Conservation (phyloP, 2,113 vertebrate genomes). For the Axis porcinus region DNA sequence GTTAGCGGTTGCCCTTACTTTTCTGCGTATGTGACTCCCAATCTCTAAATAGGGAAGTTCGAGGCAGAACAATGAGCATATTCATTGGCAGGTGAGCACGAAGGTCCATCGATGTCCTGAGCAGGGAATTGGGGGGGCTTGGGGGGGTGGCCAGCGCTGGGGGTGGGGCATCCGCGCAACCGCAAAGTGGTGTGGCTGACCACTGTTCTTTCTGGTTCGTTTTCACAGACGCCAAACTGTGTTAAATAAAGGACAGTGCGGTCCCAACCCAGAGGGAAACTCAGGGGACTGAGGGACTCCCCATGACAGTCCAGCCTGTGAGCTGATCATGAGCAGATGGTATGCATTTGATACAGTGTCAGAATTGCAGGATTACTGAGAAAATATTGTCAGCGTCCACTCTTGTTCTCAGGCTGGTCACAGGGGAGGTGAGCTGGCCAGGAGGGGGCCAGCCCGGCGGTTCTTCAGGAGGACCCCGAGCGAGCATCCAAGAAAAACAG, state of each 20-base stretch:
- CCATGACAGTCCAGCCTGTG: fast-evolving
- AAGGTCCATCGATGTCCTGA: neutral
- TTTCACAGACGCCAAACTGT: neutral
- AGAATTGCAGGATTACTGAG: neutral
- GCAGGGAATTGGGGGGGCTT: neutral
- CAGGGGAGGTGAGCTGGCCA: neutral
- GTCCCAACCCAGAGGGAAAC: neutral
- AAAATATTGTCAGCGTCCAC: neutral
- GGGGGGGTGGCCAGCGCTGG: fast-evolving
- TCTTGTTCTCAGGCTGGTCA: neutral
- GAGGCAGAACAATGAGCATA: neutral
- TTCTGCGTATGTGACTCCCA: neutral
- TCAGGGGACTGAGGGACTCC: neutral
- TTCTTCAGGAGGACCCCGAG: fast-evolving
- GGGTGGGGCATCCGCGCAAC: neutral
- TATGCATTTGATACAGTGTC: fast-evolving
- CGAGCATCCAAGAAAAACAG: neutral
- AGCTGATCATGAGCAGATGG: fast-evolving
- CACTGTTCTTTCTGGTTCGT: neutral
- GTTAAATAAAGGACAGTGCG: neutral
- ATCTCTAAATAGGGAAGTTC: neutral
- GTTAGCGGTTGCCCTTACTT: neutral
- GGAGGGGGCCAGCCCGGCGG: neutral
- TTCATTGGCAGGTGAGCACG: neutral
- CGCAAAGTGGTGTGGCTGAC: neutral